These are phyloP conservation scores for Agonopterix alstromeriana DNA, from an alignment of 2,888 invertebrate genomes.

Conservation along the genomic window DNA sequence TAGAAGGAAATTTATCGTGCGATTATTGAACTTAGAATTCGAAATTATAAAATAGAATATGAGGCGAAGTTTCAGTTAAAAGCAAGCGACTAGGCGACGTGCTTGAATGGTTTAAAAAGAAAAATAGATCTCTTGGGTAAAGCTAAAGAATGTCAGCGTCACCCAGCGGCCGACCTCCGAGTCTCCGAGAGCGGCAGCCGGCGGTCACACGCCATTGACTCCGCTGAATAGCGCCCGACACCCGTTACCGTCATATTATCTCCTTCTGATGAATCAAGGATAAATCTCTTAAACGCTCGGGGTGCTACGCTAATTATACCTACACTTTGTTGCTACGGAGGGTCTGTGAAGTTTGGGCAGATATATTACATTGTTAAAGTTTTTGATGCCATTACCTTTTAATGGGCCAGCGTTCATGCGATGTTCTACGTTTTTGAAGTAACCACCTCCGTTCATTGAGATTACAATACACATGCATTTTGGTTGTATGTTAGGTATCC, in stretches of 20 bases:
- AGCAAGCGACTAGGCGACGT: not conserved
- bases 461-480: too few relatives aligned
- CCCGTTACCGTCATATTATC: constrained; percentile 47
- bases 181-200: constrained; percentile 47
- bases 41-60: not conserved
- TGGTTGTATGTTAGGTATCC: too few relatives aligned
- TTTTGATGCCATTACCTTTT: too few relatives aligned
- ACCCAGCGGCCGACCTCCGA: constrained; percentile 54
- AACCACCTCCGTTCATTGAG: too few relatives aligned
- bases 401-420: too few relatives aligned
- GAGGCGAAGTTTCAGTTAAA: too few relatives aligned
- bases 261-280: constrained; percentile 45
- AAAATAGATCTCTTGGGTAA: constrained; percentile 9
- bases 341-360: not conserved
- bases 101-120: constrained; percentile 6
- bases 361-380: too few relatives aligned
- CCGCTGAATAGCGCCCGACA: constrained; percentile 59
- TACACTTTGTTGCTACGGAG: constrained; percentile 5
- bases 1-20: not conserved
- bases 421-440: too few relatives aligned
- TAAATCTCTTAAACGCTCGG: constrained; percentile 31
- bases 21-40: not conserved
- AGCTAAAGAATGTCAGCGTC: constrained; percentile 62
- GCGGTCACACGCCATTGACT: constrained; percentile 74
- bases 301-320: constrained; percentile 38